Conservation (phyloP, 2,797 vertebrate species). For the Dermochelys coriacea region DNA sequence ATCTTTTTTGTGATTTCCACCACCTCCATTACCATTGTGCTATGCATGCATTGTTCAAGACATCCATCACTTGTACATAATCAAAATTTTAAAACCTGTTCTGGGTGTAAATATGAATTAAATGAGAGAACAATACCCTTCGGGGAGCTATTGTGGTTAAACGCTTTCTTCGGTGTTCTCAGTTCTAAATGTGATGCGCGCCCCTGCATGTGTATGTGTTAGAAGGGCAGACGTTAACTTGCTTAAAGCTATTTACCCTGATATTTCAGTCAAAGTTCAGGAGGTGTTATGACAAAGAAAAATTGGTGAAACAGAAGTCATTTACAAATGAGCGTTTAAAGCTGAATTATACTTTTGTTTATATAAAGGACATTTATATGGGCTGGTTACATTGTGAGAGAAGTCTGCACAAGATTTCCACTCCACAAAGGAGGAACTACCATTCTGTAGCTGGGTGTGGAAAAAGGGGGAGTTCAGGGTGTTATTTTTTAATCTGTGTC, state of each 20-base stretch:
- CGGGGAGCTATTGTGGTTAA: background rate
- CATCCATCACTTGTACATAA: background rate
- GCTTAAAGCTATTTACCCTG: background rate
- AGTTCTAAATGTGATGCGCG: rapidly evolving
- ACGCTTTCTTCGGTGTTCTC: rapidly evolving
- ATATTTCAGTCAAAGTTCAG: background rate
- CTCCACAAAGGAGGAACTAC: background rate
- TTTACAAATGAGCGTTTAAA: background rate
- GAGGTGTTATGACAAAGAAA: background rate
- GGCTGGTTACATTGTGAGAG: background rate
- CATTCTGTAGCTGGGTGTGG: background rate
- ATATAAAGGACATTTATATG: background rate
- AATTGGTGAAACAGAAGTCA: background rate
- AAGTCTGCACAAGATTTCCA: background rate
- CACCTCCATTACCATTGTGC: rapidly evolving
- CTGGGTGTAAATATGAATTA: background rate
- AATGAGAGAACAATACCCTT: background rate
- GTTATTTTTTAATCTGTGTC: background rate
- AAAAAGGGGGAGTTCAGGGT: background rate
- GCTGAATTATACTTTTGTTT: background rate
- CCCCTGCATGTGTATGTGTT: background rate
- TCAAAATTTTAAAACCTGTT: background rate
- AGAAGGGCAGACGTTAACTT: background rate
- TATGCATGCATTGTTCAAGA: rapidly evolving
- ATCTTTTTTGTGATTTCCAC: background rate